Percentiles rank a stretch among this genome's conserved stretches.
These are phyloP conservation scores for Triplophysa rosa DNA, from an alignment of 2,113 vertebrate genomes.

Conservation along the genomic window DNA sequence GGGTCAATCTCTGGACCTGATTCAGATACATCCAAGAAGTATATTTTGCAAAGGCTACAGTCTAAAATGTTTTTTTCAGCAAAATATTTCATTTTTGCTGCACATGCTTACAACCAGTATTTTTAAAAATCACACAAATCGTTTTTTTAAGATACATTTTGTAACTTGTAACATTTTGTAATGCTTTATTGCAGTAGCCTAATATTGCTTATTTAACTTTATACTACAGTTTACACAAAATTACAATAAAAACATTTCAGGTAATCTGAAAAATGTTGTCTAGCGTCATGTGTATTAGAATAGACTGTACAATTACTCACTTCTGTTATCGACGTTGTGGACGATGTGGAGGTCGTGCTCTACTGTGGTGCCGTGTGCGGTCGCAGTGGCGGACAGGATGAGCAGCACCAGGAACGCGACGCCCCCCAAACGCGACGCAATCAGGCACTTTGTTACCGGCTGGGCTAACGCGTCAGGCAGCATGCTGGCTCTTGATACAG, in stretches of 20 bases:
- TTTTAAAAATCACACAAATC: no score
- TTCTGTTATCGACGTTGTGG: slow-evolving; percentile 87
- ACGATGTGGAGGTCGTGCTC: slow-evolving; percentile 85
- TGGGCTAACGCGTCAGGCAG: slow-evolving; percentile 51
- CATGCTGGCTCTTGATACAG: slow-evolving; percentile 62
- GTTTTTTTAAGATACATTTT: no score
- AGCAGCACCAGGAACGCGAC: slow-evolving; percentile 74
- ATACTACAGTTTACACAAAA: no score
- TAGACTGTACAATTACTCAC: slow-evolving; percentile 67
- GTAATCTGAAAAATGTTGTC: no score
- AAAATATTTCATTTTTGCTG: background rate
- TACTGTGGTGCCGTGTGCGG: slow-evolving; percentile 77
- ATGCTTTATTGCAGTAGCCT: no score
- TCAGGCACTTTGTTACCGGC: slow-evolving; percentile 52
- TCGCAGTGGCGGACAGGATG: slow-evolving; percentile 72
- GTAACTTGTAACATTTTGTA: no score
- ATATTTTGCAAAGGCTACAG: background rate
- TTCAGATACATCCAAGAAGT: slow-evolving; percentile 43
- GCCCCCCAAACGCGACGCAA: slow-evolving; percentile 67
- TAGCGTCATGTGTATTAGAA: no score
- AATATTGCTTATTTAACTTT: no score
- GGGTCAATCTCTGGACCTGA: slow-evolving; percentile 89
- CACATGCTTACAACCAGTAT: no score
- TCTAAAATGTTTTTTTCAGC: background rate
- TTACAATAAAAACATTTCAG: no score